A percentile compares a stretch with the other conserved stretches of the same genome.
phyloP scores from a whole-genome alignment of 1,140 invertebrate species.

The Pantala flavescens region DNA sequence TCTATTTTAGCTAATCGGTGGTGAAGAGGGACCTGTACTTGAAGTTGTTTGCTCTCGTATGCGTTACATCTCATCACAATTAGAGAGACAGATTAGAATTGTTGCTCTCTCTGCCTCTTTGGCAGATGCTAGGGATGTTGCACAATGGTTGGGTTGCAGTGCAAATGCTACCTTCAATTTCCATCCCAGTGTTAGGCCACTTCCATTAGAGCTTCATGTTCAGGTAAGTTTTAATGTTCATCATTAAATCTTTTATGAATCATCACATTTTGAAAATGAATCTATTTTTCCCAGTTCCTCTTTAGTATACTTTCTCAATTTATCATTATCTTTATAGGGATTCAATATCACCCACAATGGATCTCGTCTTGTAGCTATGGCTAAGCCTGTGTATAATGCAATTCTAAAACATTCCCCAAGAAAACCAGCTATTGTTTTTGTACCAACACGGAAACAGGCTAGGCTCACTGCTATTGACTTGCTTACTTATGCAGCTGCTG shows the following conservation, averaged over 20 bases:
- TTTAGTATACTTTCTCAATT: background rate
- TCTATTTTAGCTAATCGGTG: slow-evolving; percentile 52
- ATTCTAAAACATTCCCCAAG: slow-evolving; percentile 77
- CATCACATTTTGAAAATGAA: too few species aligned
- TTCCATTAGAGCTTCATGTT: slow-evolving; percentile 91
- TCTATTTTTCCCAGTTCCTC: too few species aligned
- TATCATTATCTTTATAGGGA: slow-evolving; percentile 44
- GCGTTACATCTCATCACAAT: slow-evolving; percentile 93
- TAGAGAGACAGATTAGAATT: slow-evolving; percentile 87
- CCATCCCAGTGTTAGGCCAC: slow-evolving; percentile 90
- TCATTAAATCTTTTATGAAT: background rate
- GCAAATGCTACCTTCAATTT: slow-evolving; percentile 95
- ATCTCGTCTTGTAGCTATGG: slow-evolving; percentile 91
- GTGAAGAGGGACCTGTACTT: slow-evolving; percentile 82
- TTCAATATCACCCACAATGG: slow-evolving; percentile 97
- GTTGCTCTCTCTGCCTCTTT: slow-evolving; percentile 91
- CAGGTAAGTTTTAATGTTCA: slow-evolving; percentile 36
- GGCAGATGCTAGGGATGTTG: slow-evolving; percentile 89
- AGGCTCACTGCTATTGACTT: slow-evolving; percentile 90
- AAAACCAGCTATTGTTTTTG: slow-evolving; percentile 92
- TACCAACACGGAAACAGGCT: slow-evolving; percentile 88
- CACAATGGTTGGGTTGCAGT: slow-evolving; percentile 93
- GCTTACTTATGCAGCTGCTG: slow-evolving; percentile 83
- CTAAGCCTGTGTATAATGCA: slow-evolving; percentile 92
- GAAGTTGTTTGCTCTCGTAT: slow-evolving; percentile 97